These are phyloP conservation scores for Ophion obscuratus DNA, from an alignment of 2,888 invertebrate species.

Conservation along the genomic window DNA sequence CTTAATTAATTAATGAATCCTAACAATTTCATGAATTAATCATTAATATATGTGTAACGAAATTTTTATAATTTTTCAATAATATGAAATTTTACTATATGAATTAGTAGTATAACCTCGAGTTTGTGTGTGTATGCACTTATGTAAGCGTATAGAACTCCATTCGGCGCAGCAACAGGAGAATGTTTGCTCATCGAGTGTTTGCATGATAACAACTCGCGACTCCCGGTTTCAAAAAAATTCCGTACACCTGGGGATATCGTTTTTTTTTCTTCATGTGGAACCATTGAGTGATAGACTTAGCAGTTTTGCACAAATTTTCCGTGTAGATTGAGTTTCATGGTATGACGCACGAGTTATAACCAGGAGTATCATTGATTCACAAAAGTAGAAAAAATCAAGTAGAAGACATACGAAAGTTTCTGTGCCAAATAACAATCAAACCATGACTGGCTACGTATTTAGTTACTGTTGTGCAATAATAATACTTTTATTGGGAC, in stretches of 20 bases:
- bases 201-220: background rate
- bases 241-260: background rate
- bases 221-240: background rate
- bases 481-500: no score
- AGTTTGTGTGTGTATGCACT: no score
- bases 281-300: background rate
- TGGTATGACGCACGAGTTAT: no score
- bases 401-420: background rate
- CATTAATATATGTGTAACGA: no score
- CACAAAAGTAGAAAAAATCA: background rate
- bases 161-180: background rate
- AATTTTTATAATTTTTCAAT: no score
- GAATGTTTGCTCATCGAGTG: background rate
- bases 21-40: no score
- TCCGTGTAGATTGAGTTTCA: no score
- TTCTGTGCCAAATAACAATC: background rate
- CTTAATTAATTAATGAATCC: no score
- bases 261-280: background rate
- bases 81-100: no score
- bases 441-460: no score
- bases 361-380: background rate
- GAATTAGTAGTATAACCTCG: no score
- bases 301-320: background rate
- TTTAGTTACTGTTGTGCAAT: no score
- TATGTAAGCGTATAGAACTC: background rate